These are phyloP conservation scores for Myripristis murdjan DNA, from an alignment of 2,797 vertebrate species.

Conservation along the genomic window DNA sequence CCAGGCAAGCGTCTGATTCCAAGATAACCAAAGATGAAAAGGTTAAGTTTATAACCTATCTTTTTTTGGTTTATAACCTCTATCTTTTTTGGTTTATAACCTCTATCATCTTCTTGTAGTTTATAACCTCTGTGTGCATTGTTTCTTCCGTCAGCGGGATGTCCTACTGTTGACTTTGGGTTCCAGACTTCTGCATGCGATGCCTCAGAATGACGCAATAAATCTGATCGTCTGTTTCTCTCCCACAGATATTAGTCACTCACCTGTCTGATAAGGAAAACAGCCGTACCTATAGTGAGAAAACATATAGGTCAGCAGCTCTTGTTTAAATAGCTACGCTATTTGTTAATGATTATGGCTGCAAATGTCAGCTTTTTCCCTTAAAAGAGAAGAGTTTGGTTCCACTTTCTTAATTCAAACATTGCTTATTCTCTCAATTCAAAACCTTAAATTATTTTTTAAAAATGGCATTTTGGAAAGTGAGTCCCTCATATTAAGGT, in stretches of 20 bases:
- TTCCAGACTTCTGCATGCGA: slow-evolving; percentile 1
- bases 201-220: slow-evolving; percentile 33
- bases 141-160: slow-evolving; percentile 5
- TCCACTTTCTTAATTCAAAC: neutral
- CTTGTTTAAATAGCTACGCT: slow-evolving; percentile 20
- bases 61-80: slow-evolving; percentile 35
- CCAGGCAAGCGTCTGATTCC: too few relatives aligned
- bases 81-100: slow-evolving; percentile 59
- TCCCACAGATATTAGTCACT: slow-evolving; percentile 38
- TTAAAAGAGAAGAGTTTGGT: too few relatives aligned
- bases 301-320: neutral
- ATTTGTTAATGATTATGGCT: slow-evolving; percentile 17
- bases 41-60: slow-evolving; percentile 38
- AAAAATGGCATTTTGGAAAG: too few relatives aligned
- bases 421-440: neutral
- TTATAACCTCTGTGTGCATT: slow-evolving; percentile 29
- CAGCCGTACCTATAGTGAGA: neutral
- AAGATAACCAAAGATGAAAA: neutral
- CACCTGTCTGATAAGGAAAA: slow-evolving; percentile 49
- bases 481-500: neutral
- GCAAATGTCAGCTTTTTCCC: neutral
- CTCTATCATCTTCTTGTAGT: neutral
- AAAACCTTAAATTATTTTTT: neutral
- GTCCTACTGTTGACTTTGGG: slow-evolving; percentile 51
- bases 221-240: slow-evolving; percentile 44